Evolutionary conservation across 2,797 vertebrate genomes (phyloP).

Genomic region (Microtus obscurus): DNA sequence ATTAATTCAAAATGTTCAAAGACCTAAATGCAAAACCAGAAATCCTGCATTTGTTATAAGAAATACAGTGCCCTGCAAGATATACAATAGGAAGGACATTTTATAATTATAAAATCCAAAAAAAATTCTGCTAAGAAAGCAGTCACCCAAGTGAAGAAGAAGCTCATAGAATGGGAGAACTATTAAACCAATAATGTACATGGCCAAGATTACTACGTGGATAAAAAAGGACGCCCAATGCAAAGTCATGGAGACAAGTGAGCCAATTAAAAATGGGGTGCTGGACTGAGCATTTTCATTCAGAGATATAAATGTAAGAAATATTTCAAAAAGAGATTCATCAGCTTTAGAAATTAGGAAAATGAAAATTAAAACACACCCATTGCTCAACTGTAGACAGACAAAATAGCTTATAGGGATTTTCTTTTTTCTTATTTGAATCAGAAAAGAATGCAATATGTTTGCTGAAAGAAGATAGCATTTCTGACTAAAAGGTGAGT

Average conservation of each 20-base stretch:
- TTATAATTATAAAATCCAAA: neutral
- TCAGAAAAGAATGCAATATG: neutral
- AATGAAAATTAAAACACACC: neutral
- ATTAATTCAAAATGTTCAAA: neutral
- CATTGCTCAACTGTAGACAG: neutral
- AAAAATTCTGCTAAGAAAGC: neutral
- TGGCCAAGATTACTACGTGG: neutral
- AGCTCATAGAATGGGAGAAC: neutral
- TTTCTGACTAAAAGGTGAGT: neutral
- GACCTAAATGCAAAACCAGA: neutral
- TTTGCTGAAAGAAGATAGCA: neutral
- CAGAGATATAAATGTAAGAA: neutral
- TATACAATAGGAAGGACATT: neutral
- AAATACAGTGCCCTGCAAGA: neutral
- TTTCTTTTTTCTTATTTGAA: neutral
- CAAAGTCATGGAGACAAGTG: neutral
- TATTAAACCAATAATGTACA: neutral
- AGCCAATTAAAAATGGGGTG: neutral
- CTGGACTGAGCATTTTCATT: neutral
- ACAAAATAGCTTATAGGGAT: neutral
- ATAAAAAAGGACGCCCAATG: neutral
- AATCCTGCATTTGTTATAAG: neutral
- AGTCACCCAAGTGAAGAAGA: neutral
- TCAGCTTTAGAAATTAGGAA: neutral
- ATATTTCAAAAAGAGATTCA: neutral